Evolutionary conservation across 2,888 invertebrate species (phyloP), one percentile per base, ranked within the genome.

Genomic region (Dione vanillae): DNA sequence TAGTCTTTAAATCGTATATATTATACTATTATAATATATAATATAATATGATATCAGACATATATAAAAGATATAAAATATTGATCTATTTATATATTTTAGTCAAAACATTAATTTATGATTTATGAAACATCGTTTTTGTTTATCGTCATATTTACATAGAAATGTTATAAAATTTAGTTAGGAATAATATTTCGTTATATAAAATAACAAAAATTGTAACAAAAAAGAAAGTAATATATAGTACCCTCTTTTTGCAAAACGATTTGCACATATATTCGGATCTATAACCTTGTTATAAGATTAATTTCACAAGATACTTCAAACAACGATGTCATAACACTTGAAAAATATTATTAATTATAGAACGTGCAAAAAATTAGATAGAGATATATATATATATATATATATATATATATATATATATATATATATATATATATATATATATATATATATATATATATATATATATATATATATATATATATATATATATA

Each of bases 311-410:
- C n/a, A 37, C 14, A 54, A 37, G n/a, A 37, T 16, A 37, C 54
- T 54, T 54, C 54, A 54, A 54, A 54, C 35, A n/a, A 10, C 37
- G 9, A 35, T 54, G 54, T 61, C 43, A 43, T 43, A 41, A 59
- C 7, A 16, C 37, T 62, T 43, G 14, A 52, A 20, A 52, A 67
- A 58, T 45, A 58, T 66, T 58, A 67, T 56, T 67, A 67, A 67
- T 72, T 67, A 72, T 65, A 47, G 70, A 58, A 40, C 47, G 70
- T 54, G 56, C 62, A 59, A 70, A 72, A 72, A 72, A 70, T 52
- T 45, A 16, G 61, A 51, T 35, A 67, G 51, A 67, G 41, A 59
- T 59, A 10, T 37, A 37, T 37, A 37, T 37, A 37, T 37, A 37
- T 37, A 37, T 37, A 37, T 37, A 37, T 37, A 37, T 37, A 37